Conservation (phyloP, 2,113 vertebrate genomes). For the Tapirus terrestris region DNA sequence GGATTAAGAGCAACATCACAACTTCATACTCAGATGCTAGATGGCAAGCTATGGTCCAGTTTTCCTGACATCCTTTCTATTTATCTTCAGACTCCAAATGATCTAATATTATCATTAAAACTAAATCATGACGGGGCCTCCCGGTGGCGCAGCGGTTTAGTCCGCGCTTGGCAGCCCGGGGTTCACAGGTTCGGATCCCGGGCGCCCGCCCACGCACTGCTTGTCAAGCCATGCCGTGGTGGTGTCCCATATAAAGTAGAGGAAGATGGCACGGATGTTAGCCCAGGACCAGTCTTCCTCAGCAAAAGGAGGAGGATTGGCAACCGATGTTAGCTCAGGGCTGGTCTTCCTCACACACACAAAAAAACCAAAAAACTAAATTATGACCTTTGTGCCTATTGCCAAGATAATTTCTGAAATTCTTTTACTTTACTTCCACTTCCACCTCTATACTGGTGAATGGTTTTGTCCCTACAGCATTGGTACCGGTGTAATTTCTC, state of each 20-base stretch:
- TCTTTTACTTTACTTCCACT: not conserved
- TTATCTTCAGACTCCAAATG: not conserved
- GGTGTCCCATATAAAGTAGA: too few species aligned
- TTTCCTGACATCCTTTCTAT: not conserved
- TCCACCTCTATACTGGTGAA: not conserved
- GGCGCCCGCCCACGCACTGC: too few species aligned
- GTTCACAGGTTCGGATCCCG: too few species aligned
- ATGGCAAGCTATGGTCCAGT: not conserved
- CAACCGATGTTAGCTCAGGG: too few species aligned
- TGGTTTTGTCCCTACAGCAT: not conserved
- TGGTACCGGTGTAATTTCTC: not conserved
- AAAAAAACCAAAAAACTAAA: not conserved
- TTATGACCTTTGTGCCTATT: not conserved
- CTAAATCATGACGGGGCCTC: not conserved
- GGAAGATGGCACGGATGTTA: too few species aligned
- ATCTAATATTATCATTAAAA: not conserved
- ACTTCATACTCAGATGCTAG: not conserved
- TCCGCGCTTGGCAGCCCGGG: too few species aligned
- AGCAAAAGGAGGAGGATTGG: too few species aligned
- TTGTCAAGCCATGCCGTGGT: too few species aligned
- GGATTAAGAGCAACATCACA: not conserved
- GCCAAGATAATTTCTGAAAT: not conserved
- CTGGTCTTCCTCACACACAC: too few species aligned
- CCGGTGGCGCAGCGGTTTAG: too few species aligned
- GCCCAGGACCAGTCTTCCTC: too few species aligned